Conservation (phyloP, 2,113 vertebrate species). For the Marmota flaviventris region DNA sequence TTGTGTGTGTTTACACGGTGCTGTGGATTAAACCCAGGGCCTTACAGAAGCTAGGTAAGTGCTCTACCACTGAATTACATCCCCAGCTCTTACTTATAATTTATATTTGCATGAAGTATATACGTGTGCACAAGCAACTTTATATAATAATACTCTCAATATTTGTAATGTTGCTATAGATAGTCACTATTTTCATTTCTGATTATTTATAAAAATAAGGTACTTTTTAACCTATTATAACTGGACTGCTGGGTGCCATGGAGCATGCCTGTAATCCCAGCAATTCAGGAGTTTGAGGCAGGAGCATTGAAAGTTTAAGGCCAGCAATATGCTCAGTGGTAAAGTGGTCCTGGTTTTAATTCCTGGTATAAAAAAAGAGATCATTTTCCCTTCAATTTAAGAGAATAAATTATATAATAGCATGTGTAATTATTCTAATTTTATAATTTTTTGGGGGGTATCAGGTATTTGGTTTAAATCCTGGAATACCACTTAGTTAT, state of each 20-base stretch:
- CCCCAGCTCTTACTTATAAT: no score
- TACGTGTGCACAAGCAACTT: not conserved
- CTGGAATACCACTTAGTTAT: not conserved
- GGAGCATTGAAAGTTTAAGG: no score
- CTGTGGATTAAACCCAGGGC: no score
- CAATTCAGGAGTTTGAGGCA: no score
- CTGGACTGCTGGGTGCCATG: no score
- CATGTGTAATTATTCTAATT: not conserved
- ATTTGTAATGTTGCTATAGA: not conserved
- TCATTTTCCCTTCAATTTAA: not conserved
- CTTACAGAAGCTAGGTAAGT: no score
- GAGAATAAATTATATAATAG: not conserved
- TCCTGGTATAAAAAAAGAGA: no score
- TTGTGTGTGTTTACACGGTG: no score
- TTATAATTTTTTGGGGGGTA: not conserved
- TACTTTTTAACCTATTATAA: accelerated
- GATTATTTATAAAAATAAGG: not conserved
- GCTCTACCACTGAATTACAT: no score
- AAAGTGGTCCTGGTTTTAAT: no score
- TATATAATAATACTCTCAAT: not conserved
- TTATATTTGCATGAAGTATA: not conserved
- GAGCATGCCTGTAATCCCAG: no score
- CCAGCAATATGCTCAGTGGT: no score
- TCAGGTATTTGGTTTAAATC: accelerated
- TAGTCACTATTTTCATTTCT: not conserved